These are phyloP conservation scores for Gryllus bimaculatus DNA, from an alignment of 1,140 invertebrate species.

Conservation along the genomic window DNA sequence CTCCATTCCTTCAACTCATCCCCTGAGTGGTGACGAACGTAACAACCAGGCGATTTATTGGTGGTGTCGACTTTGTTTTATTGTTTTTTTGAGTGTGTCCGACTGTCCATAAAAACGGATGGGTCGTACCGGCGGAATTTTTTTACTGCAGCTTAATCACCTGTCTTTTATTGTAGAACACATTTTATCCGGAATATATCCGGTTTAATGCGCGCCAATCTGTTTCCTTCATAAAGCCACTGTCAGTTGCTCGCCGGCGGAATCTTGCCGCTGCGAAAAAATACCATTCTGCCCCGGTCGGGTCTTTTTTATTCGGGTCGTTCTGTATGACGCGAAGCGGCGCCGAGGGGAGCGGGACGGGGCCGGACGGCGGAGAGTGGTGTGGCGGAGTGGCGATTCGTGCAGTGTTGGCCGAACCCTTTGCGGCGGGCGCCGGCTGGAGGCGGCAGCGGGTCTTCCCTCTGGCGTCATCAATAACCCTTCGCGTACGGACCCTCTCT, in stretches of 20 bases:
- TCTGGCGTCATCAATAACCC: not conserved
- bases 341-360: not conserved
- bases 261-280: not conserved
- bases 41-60: not conserved
- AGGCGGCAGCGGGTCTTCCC: not conserved
- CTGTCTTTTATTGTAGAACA: slow-evolving; percentile 1
- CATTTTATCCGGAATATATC: slow-evolving; percentile 5
- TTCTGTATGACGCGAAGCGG: not conserved
- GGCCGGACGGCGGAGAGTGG: not conserved
- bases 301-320: not conserved
- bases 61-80: not conserved
- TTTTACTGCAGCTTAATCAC: not conserved
- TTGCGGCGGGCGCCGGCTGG: not conserved
- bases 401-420: not conserved
- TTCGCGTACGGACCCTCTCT: not conserved
- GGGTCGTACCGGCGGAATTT: not conserved
- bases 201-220: not conserved
- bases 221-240: slow-evolving; percentile 1
- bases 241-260: not conserved
- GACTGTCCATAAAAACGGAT: not conserved
- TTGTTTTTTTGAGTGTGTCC: not conserved
- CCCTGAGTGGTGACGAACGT: not conserved
- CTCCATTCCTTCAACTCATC: not conserved
- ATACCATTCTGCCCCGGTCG: not conserved
- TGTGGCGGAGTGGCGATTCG: not conserved